Evolutionary conservation across 2,113 vertebrate species (phyloP).

Genomic region (Caracal caracal): DNA sequence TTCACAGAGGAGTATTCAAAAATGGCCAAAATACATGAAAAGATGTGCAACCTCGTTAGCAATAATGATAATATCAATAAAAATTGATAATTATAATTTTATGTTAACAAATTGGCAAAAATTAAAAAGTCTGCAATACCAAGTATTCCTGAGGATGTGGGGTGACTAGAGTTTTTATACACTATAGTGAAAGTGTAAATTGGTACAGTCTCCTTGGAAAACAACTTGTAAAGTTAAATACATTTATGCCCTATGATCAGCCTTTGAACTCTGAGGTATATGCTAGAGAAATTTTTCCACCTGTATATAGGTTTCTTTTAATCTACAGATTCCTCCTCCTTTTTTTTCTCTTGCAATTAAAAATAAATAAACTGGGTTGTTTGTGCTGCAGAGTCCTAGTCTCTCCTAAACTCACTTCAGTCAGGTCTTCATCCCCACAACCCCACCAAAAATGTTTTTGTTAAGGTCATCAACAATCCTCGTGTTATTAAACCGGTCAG

Average conservation of each 20-base stretch:
- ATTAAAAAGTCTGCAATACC: not conserved
- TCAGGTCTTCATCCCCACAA: not conserved
- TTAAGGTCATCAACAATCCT: not conserved
- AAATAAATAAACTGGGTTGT: not conserved
- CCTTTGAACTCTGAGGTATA: not conserved
- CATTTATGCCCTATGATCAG: not conserved
- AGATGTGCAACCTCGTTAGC: slow-evolving; percentile 13
- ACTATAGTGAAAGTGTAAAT: not conserved
- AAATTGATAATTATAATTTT: slow-evolving; percentile 3
- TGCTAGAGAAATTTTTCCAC: slow-evolving; percentile 2
- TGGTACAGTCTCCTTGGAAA: slow-evolving; percentile 19
- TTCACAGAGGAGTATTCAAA: slow-evolving; percentile 33
- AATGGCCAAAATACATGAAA: slow-evolving; percentile 19
- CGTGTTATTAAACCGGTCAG: not conserved
- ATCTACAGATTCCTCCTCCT: not conserved
- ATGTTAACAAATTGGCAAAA: slow-evolving; percentile 30
- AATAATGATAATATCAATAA: slow-evolving; percentile 42
- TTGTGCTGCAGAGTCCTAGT: slow-evolving; percentile 28
- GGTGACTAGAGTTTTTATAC: slow-evolving; percentile 28
- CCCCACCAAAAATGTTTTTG: not conserved
- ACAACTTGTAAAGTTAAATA: slow-evolving; percentile 33
- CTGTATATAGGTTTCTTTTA: not conserved
- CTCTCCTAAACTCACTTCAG: not conserved
- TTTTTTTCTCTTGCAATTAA: not conserved
- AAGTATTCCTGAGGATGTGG: not conserved